phyloP scores from a whole-genome alignment of 2,888 invertebrate genomes.

The Lasioglossum figueresi region DNA sequence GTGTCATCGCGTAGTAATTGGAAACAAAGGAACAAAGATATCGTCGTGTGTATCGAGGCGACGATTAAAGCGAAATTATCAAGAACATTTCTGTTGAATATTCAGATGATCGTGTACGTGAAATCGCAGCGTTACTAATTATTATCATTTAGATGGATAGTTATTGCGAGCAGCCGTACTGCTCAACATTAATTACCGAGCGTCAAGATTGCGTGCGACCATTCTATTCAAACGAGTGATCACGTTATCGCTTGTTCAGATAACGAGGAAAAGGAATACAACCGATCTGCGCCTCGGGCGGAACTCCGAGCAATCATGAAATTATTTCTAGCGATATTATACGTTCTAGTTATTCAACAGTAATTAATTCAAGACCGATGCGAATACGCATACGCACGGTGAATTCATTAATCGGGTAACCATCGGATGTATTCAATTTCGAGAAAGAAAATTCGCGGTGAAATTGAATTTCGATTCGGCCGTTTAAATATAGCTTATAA shows the following conservation, averaged over 20 bases:
- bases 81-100: neutral
- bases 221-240: conserved; percentile 4
- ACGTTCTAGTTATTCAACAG: neutral
- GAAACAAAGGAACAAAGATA: neutral
- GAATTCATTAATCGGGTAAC: neutral
- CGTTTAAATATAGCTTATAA: neutral
- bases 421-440: neutral
- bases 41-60: neutral
- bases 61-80: neutral
- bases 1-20: neutral
- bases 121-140: neutral
- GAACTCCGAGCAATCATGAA: neutral
- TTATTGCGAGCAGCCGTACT: neutral
- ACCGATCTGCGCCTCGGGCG: neutral
- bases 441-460: neutral
- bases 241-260: neutral
- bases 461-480: neutral
- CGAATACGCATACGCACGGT: neutral
- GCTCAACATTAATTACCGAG: neutral
- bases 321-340: neutral
- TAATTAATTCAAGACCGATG: neutral
- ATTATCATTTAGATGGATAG: neutral
- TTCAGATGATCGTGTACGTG: neutral
- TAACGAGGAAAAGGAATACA: neutral
- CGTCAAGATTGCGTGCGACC: neutral